phyloP scores from a whole-genome alignment of 2,797 vertebrate genomes.

The Ataeniobius toweri region DNA sequence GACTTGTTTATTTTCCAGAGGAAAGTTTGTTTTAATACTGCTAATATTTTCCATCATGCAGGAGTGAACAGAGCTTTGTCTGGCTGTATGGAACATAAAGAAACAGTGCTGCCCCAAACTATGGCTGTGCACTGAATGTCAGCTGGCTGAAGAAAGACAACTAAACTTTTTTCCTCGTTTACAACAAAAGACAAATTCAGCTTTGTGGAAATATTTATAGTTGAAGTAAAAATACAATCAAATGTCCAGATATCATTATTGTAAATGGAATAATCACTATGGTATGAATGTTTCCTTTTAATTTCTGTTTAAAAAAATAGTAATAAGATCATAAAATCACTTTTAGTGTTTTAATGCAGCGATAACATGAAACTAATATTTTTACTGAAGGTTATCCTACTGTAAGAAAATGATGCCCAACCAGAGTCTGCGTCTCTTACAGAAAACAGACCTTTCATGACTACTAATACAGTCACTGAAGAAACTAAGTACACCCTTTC shows the following conservation, averaged over 20 bases:
- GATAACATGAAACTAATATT: not conserved
- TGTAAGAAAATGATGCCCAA: not conserved
- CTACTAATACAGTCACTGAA: not conserved
- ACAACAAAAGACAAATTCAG: not conserved
- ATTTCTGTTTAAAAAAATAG: not conserved
- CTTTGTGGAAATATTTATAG: too few species aligned
- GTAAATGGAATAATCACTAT: too few species aligned
- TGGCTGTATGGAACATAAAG: not conserved
- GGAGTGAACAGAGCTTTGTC: too few species aligned
- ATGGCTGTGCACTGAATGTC: not conserved
- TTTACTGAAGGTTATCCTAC: not conserved
- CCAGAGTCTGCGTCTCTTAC: too few species aligned
- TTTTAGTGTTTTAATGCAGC: not conserved
- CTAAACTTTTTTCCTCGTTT: too few species aligned
- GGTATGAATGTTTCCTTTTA: too few species aligned
- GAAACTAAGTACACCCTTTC: not conserved
- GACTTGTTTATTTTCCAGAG: not conserved
- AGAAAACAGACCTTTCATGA: not conserved
- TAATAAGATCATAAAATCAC: not conserved
- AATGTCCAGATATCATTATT: too few species aligned
- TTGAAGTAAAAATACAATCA: too few species aligned
- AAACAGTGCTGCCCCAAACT: not conserved
- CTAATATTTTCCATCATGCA: too few species aligned
- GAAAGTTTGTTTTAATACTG: not conserved
- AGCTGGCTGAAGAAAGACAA: not conserved